A percentile compares a stretch with the other conserved stretches of the same genome.
These are phyloP conservation scores for Mesoclemmys tuberculata DNA, from an alignment of 2,113 vertebrate species.

Conservation along the genomic window DNA sequence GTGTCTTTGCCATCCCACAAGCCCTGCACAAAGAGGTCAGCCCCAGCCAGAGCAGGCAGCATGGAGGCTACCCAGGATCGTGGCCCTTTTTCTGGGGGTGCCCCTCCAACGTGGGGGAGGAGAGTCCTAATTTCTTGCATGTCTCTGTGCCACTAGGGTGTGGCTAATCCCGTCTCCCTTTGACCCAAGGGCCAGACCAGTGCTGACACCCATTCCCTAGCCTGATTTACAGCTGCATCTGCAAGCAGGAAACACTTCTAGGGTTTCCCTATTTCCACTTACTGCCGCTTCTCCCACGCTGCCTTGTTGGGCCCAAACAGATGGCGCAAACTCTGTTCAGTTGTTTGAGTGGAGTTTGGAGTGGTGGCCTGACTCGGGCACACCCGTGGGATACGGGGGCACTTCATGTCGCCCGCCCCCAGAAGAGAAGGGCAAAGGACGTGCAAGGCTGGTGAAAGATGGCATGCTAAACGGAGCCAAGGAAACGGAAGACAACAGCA, in stretches of 20 bases:
- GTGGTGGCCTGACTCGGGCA: too few relatives aligned
- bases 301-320: too few relatives aligned
- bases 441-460: not conserved
- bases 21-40: not conserved
- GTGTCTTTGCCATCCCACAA: not conserved
- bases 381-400: too few relatives aligned
- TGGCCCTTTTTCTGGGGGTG: not conserved
- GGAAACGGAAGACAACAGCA: not conserved
- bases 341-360: too few relatives aligned
- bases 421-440: too few relatives aligned
- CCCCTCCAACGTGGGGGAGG: too few relatives aligned
- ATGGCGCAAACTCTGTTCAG: too few relatives aligned
- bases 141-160: fast-evolving
- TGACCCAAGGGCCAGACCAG: not conserved
- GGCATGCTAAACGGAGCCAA: not conserved
- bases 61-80: not conserved
- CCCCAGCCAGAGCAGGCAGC: not conserved
- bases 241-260: not conserved
- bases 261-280: too few relatives aligned
- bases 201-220: fast-evolving
- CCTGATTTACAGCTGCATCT: not conserved
- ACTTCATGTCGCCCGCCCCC: too few relatives aligned
- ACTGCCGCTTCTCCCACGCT: too few relatives aligned
- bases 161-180: too few relatives aligned
- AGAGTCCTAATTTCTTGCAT: not conserved